phyloP scores from a whole-genome alignment of 2,113 vertebrate species.

The Psittacula cyanocephala region DNA sequence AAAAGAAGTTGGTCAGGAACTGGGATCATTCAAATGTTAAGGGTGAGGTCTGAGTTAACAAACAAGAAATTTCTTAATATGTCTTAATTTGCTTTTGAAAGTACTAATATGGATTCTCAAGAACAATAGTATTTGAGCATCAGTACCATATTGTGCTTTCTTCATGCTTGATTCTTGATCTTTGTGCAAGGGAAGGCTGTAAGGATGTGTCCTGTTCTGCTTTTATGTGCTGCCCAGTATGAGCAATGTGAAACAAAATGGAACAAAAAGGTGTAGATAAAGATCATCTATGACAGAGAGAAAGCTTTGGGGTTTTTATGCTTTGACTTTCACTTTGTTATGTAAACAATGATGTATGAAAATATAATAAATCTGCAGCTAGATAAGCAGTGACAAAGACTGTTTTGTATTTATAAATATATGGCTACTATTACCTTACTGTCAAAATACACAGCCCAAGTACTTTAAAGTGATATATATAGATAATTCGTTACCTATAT shows the following conservation, averaged over 20 bases:
- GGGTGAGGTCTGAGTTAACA: not conserved
- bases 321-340: not conserved
- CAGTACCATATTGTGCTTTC: not conserved
- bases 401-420: not conserved
- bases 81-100: not conserved
- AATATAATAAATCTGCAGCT: not conserved
- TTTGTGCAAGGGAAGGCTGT: not conserved
- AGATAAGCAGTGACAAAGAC: not conserved
- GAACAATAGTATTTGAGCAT: not conserved
- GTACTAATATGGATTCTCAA: not conserved
- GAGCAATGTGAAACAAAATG: not conserved
- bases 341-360: not conserved
- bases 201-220: not conserved
- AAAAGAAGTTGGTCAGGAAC: not conserved
- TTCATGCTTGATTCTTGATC: not conserved
- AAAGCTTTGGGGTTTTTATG: not conserved
- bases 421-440: not conserved
- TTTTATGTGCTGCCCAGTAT: not conserved
- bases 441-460: not conserved
- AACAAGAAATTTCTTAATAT: not conserved
- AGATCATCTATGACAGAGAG: not conserved
- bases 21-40: fast-evolving
- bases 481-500: not conserved
- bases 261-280: not conserved
- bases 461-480: not conserved